Evolutionary conservation across 2,888 invertebrate species (phyloP).

Genomic region (Horisme vitalbata): DNA sequence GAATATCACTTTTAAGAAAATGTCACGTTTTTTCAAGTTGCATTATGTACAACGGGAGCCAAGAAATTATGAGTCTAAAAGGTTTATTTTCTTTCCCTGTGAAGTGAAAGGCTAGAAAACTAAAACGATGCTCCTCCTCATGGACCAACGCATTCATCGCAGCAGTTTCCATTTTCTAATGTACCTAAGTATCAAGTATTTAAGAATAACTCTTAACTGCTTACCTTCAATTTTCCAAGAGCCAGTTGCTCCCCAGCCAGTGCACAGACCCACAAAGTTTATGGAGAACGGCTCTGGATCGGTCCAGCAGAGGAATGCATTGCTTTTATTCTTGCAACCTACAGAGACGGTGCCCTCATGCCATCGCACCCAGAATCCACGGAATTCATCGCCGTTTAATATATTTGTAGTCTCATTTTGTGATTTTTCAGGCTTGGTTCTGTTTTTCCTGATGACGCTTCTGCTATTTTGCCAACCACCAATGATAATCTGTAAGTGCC

Average conservation of each 20-base stretch:
- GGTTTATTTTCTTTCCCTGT: too few species aligned
- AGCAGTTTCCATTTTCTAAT: too few species aligned
- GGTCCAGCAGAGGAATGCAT: constrained; percentile 85
- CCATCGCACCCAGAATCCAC: constrained; percentile 89
- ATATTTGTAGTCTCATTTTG: constrained; percentile 84
- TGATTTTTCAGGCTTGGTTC: constrained; percentile 84
- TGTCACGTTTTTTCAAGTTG: not conserved
- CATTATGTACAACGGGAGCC: too few species aligned
- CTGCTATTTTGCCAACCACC: constrained; percentile 90
- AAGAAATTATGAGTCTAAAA: too few species aligned
- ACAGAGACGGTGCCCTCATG: constrained; percentile 80
- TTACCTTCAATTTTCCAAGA: constrained; percentile 87
- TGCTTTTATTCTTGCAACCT: constrained; percentile 81
- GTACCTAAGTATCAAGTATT: too few species aligned
- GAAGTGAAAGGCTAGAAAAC: too few species aligned
- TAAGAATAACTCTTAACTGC: too few species aligned
- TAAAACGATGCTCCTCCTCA: too few species aligned
- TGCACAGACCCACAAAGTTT: constrained; percentile 82
- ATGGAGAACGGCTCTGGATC: constrained; percentile 84
- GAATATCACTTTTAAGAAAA: not conserved
- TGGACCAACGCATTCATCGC: too few species aligned
- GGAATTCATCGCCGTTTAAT: constrained; percentile 84
- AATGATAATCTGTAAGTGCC: constrained; percentile 85
- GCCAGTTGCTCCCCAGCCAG: constrained; percentile 90
- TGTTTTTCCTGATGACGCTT: constrained; percentile 87